A percentile compares a stretch with the other conserved stretches of the same genome.
These are phyloP conservation scores for Microhierax caerulescens DNA, from an alignment of 2,797 vertebrate species.

Conservation along the genomic window DNA sequence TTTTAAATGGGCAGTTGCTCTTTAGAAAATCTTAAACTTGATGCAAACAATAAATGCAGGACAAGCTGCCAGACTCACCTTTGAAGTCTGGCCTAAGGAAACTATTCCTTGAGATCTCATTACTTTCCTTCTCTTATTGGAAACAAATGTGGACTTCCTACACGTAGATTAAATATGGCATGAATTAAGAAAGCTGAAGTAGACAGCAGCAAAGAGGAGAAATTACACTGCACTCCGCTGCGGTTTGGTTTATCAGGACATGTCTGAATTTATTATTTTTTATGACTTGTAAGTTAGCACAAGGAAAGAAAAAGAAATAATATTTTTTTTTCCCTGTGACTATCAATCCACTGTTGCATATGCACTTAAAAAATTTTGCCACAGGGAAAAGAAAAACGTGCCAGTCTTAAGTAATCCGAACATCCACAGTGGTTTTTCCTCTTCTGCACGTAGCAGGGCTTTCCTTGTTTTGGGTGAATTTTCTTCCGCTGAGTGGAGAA, in stretches of 20 bases:
- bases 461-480: not conserved
- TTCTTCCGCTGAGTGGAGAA: not conserved
- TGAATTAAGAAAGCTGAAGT: conserved; percentile 24
- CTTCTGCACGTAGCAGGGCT: not conserved
- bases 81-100: conserved; percentile 59
- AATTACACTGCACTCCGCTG: not conserved
- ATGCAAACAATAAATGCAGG: not conserved
- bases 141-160: conserved; percentile 56
- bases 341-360: not conserved
- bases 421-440: not conserved
- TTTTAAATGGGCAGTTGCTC: conserved; percentile 44
- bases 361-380: not conserved
- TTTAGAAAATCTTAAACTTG: conserved; percentile 34
- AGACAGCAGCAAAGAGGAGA: conserved; percentile 4
- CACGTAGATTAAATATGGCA: conserved; percentile 4
- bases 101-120: conserved; percentile 51
- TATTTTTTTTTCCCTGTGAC: not conserved
- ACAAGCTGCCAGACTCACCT: conserved; percentile 54
- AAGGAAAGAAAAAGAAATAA: not conserved
- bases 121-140: conserved; percentile 51
- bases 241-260: conserved; percentile 15
- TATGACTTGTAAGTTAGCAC: conserved; percentile 14
- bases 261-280: conserved; percentile 47
- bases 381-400: not conserved
- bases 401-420: not conserved